Percentiles rank a stretch among this genome's conserved stretches.
Conservation (phyloP, 2,888 invertebrate genomes). For the Aproaerema taeniolella region DNA sequence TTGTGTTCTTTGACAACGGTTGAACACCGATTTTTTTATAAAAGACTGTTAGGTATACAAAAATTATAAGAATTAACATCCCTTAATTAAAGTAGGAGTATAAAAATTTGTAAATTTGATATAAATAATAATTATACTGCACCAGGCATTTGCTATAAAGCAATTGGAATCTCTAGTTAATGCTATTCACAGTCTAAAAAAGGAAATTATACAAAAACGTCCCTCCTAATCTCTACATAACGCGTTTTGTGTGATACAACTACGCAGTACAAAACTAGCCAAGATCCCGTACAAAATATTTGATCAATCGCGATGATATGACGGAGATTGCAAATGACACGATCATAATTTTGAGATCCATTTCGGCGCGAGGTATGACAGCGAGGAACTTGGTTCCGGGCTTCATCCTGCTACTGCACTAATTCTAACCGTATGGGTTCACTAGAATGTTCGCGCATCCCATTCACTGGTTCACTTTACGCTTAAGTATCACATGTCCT, state of each 20-base stretch:
- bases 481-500: constrained; percentile 68
- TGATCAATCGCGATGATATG: too few relatives aligned
- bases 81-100: constrained; percentile 25
- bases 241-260: constrained; percentile 41
- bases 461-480: constrained; percentile 67
- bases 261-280: constrained; percentile 26
- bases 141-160: constrained; percentile 53
- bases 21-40: constrained; percentile 9
- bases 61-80: too few relatives aligned
- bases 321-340: constrained; percentile 22
- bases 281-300: constrained; percentile 21
- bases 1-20: constrained; percentile 25
- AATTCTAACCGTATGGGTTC: constrained; percentile 51
- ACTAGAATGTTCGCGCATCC: constrained; percentile 55
- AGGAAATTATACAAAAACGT: constrained; percentile 47
- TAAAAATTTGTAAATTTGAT: constrained; percentile 38
- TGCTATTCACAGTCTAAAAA: constrained; percentile 53
- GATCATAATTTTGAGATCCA: constrained; percentile 54
- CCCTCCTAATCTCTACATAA: constrained; percentile 36
- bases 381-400: constrained; percentile 56
- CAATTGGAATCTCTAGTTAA: constrained; percentile 40
- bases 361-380: constrained; percentile 40
- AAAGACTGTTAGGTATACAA: constrained; percentile 30
- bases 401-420: constrained; percentile 55
- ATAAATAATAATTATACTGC: constrained; percentile 55